Conservation (phyloP, 2,888 invertebrate genomes). For the Heteropelma amictum region DNA sequence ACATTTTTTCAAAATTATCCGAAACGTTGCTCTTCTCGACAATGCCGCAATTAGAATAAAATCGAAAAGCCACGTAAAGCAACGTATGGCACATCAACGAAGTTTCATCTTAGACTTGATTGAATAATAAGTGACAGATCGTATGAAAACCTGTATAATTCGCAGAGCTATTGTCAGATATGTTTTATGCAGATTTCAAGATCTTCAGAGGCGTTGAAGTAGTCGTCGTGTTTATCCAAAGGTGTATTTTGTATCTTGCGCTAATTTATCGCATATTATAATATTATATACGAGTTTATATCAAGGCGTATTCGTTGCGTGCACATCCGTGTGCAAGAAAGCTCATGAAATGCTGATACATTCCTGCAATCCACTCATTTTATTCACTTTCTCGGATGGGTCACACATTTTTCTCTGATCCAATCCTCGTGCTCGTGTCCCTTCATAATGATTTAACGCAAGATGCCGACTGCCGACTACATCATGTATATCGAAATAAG, state of each 20-base stretch:
- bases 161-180: slow-evolving; percentile 12
- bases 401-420: slow-evolving; percentile 46
- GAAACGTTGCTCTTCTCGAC: no score
- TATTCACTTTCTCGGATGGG: slow-evolving; percentile 49
- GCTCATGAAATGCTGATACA: slow-evolving; percentile 1
- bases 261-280: slow-evolving; percentile 42
- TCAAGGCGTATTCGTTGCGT: no score
- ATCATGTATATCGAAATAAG: background rate
- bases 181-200: slow-evolving; percentile 9
- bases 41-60: no score
- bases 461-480: no score
- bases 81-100: no score
- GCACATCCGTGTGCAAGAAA: slow-evolving; percentile 4
- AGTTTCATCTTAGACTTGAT: slow-evolving; percentile 3
- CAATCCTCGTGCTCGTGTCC: slow-evolving; percentile 34
- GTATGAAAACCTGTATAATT: background rate
- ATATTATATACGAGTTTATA: no score
- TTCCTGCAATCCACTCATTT: slow-evolving; percentile 26
- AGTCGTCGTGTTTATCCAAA: background rate
- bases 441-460: slow-evolving; percentile 25
- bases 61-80: no score
- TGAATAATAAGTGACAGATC: slow-evolving; percentile 15
- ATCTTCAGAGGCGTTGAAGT: slow-evolving; percentile 2
- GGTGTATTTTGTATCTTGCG: slow-evolving; percentile 12
- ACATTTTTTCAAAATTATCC: no score